Percentiles rank a stretch among this genome's conserved stretches.
These are phyloP conservation scores for Drosophila sturtevanti DNA, from an alignment of 1,140 invertebrate genomes.

Conservation along the genomic window DNA sequence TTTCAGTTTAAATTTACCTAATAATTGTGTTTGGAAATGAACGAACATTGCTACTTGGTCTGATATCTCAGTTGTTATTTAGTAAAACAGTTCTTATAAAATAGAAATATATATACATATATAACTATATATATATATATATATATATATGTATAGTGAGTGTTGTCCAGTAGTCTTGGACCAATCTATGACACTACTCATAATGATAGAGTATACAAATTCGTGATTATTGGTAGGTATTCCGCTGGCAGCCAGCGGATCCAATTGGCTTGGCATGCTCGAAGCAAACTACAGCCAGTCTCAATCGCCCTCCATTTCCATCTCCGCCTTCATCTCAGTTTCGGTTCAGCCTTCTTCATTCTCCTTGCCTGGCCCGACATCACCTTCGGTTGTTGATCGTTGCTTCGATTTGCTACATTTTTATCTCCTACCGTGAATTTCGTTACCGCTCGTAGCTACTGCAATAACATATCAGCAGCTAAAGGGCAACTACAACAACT, in stretches of 20 bases:
- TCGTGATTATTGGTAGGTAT: not conserved
- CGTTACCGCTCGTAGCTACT: conserved; percentile 77
- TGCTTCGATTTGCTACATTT: conserved; percentile 79
- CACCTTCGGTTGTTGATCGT: conserved; percentile 78
- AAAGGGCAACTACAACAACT: conserved; percentile 53
- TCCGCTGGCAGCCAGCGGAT: conserved; percentile 14
- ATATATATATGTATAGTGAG: no score
- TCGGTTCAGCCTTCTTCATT: conserved; percentile 36
- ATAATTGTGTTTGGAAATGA: no score
- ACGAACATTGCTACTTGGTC: no score
- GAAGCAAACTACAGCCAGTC: not conserved
- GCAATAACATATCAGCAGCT: conserved; percentile 48
- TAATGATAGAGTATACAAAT: not conserved
- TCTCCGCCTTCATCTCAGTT: conserved; percentile 18
- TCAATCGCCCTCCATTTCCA: not conserved
- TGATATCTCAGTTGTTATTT: no score
- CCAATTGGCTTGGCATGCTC: conserved; percentile 41
- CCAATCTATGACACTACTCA: no score
- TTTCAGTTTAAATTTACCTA: no score
- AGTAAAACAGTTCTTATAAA: no score
- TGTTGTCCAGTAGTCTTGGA: no score
- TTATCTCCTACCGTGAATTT: conserved; percentile 81
- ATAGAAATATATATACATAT: no score
- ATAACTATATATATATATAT: no score
- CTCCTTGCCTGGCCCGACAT: conserved; percentile 28